A percentile compares a stretch with the other conserved stretches of the same genome.
Conservation (phyloP, 2,888 invertebrate genomes). For the Axea sp. region DNA sequence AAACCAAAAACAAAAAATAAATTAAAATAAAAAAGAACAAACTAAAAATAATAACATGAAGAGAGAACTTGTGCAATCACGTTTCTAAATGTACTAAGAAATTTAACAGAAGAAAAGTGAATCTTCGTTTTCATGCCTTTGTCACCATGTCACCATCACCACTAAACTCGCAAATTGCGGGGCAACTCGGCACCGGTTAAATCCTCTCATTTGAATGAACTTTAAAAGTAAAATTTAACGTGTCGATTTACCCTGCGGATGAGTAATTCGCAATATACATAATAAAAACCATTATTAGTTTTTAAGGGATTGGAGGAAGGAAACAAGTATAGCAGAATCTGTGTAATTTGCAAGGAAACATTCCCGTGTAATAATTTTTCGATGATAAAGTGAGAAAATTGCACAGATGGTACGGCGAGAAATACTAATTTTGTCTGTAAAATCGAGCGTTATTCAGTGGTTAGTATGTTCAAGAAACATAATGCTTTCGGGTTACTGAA, state of each 20-base stretch:
- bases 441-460: conserved; percentile 52
- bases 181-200: conserved; percentile 18
- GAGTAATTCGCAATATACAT: conserved; percentile 31
- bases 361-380: too few relatives aligned
- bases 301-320: conserved; percentile 1
- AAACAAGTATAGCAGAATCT: conserved; percentile 4
- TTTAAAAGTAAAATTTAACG: too few relatives aligned
- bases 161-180: conserved; percentile 52
- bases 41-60: conserved; percentile 12
- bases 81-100: conserved; percentile 36
- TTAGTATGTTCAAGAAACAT: conserved; percentile 70
- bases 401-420: too few relatives aligned
- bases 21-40: conserved; percentile 8
- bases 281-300: conserved; percentile 26
- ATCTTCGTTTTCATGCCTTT: conserved; percentile 72
- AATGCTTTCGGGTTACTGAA: conserved; percentile 72
- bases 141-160: conserved; percentile 74
- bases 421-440: conserved; percentile 19
- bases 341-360: too few relatives aligned
- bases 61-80: conserved; percentile 52
- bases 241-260: conserved; percentile 11
- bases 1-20: conserved; percentile 1
- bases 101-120: conserved; percentile 62
- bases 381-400: too few relatives aligned
- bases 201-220: too few relatives aligned